Evolutionary conservation across 2,888 invertebrate genomes (phyloP), one percentile per base, ranked within the genome.

Genomic region (Troides helena): DNA sequence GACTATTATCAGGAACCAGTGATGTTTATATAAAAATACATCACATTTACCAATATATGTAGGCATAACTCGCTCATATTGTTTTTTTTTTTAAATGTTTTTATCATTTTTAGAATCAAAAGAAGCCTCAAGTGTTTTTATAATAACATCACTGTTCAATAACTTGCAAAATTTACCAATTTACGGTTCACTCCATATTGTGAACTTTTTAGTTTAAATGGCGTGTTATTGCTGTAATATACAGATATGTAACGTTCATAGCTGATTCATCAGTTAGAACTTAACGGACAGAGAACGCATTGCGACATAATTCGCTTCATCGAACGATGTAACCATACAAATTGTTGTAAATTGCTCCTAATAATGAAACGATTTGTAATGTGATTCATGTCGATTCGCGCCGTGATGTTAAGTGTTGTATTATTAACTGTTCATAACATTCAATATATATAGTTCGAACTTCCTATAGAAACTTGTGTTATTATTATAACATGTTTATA

Each of bases 311-410:
- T 57, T 61, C 61, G 61, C 65, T 65, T 46, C 61, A 65, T 57
- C 18, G 56, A 39, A 56, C 61, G 60, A 62, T 65, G 68, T 68
- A 65, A 68, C 68, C 68, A 62, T 71, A 71, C 68, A 71, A 65
- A 71, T 71, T 68, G 68, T 62, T 68, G 62, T 71, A 62, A 71
- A 71, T 68, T 68, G 65, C 39, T 18, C 53, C 50, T 65, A 68
- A 30, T 30, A 30, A 68, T 68, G 68, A 71, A 62, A 65, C 61
- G 65, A 60, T 71, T 65, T 30, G 58, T 67, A 66, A 66, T 65
- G 53, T 39, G 57, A 56, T n/a, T 53, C 21, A 21, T 21, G 21
- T 21, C 21, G 21, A 53, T 53, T 53, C 53, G 18, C 53, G n/a
- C 53, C 8, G 1, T 17, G n/a, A 39, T 39, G 43, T 30, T 62